Conservation (phyloP, 1,140 invertebrate genomes). For the Mercenaria mercenaria region DNA sequence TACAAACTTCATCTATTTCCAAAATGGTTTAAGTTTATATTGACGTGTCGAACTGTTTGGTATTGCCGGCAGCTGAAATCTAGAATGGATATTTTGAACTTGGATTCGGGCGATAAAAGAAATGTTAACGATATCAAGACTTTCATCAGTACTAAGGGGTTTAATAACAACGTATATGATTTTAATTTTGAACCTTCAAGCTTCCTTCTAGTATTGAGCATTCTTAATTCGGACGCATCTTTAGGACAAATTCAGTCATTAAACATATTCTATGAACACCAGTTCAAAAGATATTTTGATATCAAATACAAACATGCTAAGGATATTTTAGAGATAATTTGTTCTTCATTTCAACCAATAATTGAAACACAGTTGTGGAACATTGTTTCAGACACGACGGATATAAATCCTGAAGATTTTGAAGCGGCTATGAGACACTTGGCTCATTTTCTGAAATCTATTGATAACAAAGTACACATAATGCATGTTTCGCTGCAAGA, state of each 20-base stretch:
- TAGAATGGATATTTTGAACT: not conserved
- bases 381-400: not conserved
- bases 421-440: not conserved
- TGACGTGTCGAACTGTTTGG: not conserved
- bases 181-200: not conserved
- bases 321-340: not conserved
- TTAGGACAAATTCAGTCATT: not conserved
- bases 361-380: not conserved
- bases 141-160: not conserved
- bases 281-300: not conserved
- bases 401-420: not conserved
- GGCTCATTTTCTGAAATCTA: not conserved
- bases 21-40: not conserved
- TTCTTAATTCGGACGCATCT: not conserved
- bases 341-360: not conserved
- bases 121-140: not conserved
- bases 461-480: not conserved
- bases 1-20: not conserved
- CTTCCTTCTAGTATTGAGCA: not conserved
- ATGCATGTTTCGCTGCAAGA: not conserved
- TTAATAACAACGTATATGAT: too few relatives aligned
- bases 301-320: not conserved
- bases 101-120: not conserved
- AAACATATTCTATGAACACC: not conserved
- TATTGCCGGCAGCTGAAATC: not conserved